Evolutionary conservation across 2,888 invertebrate genomes (phyloP), one percentile per base, ranked within the genome.

Genomic region (Hemistola chrysoprasaria): DNA sequence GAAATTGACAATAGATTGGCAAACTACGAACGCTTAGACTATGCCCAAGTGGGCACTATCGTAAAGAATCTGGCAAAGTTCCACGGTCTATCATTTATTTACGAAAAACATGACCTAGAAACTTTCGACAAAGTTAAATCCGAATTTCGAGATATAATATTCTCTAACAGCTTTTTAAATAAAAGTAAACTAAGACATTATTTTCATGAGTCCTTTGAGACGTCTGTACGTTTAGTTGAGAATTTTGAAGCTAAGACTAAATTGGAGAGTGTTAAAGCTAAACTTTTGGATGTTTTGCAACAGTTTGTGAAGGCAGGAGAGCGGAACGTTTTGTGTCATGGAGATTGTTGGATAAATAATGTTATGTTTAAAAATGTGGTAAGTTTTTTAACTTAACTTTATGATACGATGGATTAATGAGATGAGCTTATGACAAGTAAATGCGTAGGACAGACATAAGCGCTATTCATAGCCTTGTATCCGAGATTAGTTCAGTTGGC

Each of bases 341-440:
- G 86, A 10, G 86, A 87, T 49, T 82, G 73, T 46, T 86, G 86
- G 85, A 66, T 79, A 2, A 83, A 80, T 46, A 80, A 82, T 47
- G 71, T 80, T 45, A 55, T 83, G 21, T 77, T 82, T 42, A 72
- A 73, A 52, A 45, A 64, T 30, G 56, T 71, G 54, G 82, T 81
- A 50, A 56, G 68, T 42, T 20, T 16, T 26, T n/a, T 26, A 28
- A 1, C 20, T 29, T 7, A 23, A 2, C 9, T 21, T 29, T 24
- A 1, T 40, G 22, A 20, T 8, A 24, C 16, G 16, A 16, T 16
- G n/a, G n/a, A n/a, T n/a, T n/a, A n/a, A n/a, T n/a, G n/a, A n/a
- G n/a, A n/a, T n/a, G n/a, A n/a, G n/a, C n/a, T n/a, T n/a, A n/a
- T n/a, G n/a, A n/a, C n/a, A n/a, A n/a, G n/a, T n/a, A n/a, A n/a